These are phyloP conservation scores for Triplophysa tibetana DNA, from an alignment of 2,113 vertebrate species.

Conservation along the genomic window DNA sequence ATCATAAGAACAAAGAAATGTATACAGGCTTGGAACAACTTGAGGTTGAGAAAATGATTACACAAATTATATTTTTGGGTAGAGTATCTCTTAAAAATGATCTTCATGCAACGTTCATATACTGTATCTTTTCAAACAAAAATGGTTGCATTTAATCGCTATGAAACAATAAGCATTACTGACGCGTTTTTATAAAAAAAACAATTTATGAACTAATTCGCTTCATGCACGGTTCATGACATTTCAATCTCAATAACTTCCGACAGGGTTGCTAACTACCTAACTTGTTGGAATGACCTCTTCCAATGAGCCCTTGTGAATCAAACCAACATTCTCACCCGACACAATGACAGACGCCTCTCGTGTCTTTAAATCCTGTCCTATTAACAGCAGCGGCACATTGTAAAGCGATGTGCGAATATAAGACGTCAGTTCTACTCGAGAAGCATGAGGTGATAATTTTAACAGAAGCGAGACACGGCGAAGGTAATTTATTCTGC, in stretches of 20 bases:
- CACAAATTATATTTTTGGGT: no score
- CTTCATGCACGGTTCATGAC: no score
- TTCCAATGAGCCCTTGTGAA: neutral
- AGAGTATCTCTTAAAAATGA: no score
- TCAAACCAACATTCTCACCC: constrained; percentile 6
- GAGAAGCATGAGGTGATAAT: constrained; percentile 34
- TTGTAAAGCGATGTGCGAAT: constrained; percentile 44
- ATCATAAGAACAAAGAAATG: no score
- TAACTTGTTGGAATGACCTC: neutral
- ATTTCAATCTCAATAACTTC: neutral
- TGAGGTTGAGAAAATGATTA: no score
- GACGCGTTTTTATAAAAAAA: no score
- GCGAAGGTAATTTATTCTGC: constrained; percentile 43
- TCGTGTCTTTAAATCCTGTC: constrained; percentile 12
- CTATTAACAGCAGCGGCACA: constrained; percentile 37
- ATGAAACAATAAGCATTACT: no score
- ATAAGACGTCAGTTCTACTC: constrained; percentile 41
- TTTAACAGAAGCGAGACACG: constrained; percentile 19
- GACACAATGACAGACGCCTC: constrained; percentile 39
- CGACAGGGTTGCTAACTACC: neutral
- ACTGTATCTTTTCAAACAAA: no score
- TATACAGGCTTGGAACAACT: no score
- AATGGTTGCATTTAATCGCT: no score
- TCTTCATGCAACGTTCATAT: no score
- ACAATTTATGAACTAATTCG: no score